Base-by-base conservation (phyloP, 2,888 invertebrate genomes). In the Cephus rjabovi region DNA sequence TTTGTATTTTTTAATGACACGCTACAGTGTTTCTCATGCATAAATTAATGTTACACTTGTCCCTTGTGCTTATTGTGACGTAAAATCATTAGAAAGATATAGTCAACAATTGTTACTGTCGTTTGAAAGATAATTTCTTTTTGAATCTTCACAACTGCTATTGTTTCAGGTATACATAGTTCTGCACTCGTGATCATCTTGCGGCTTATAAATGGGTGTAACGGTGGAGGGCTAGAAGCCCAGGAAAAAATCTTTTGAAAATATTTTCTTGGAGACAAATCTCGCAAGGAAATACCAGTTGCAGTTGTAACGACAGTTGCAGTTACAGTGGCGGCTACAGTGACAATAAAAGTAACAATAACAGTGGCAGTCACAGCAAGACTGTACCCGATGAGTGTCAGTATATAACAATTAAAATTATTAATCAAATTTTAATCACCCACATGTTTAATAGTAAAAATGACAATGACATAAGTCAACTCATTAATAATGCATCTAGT, bases 371-470 rank as follows among this genome's bases (percentile, higher is more conserved):
- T 76, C 78, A 83, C 81, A 83, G 85, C 40, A 40, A 88, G 88
- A 83, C 86, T 84, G 87, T 89, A 86, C 81, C 85, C 87, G 88
- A 89, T 89, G 89, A 88, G 87, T 89, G 89, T 89, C 81, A 88
- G 89, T 89, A 86, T 76, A 71, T 73, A 70, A 70, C 11, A 33
- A 30, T 70, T 6, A 1, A 40, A 40, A 30, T 70, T 33, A 30
- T 11, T 30, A 70, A 12, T 12, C 30, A 30, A 15, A 15, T 30
- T 12, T 70, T 70, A 30, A 70, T 70, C 33, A 1, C 30, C 30
- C 11, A 11, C 6, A 40, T 15, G 6, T 2, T 40, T 40, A 15
- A 15, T 40, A 40, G 15, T 40, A 40, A 15, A 37, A 15, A 40
- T 15, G 15, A 40, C 15, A 40, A 6, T 40, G 40, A 15, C 40